phyloP scores from a whole-genome alignment of 2,888 invertebrate species.

The Nymphalis urticae region DNA sequence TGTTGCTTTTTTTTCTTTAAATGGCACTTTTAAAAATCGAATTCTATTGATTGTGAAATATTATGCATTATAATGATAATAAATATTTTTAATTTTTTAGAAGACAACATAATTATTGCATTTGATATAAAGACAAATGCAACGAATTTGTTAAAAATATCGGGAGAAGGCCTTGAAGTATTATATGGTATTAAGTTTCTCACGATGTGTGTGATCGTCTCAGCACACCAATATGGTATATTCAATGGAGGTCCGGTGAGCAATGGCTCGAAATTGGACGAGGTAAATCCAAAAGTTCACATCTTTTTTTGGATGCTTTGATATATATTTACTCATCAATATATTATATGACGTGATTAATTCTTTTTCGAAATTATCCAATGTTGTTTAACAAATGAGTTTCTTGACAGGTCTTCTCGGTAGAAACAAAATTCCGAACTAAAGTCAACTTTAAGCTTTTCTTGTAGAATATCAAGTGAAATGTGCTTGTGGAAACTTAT shows the following conservation, averaged over 20 bases:
- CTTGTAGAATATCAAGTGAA: too few relatives aligned
- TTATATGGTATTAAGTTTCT: constrained; percentile 82
- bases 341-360: background rate
- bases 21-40: too few relatives aligned
- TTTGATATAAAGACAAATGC: constrained; percentile 68
- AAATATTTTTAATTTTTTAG: constrained; percentile 43
- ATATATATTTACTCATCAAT: too few relatives aligned
- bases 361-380: too few relatives aligned
- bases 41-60: constrained; percentile 20
- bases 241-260: constrained; percentile 78
- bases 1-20: background rate
- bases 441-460: too few relatives aligned
- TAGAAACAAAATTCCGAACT: too few relatives aligned
- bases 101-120: constrained; percentile 49
- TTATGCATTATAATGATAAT: too few relatives aligned
- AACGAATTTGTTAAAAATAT: constrained; percentile 56
- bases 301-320: too few relatives aligned
- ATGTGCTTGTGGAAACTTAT: too few relatives aligned
- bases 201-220: constrained; percentile 79
- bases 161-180: constrained; percentile 67
- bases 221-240: constrained; percentile 81
- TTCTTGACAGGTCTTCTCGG: too few relatives aligned
- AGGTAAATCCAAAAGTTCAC: constrained; percentile 47
- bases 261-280: constrained; percentile 79
- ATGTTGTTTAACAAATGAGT: too few relatives aligned